Conservation (phyloP, 2,113 vertebrate species). For the Rhinogobius similis region DNA sequence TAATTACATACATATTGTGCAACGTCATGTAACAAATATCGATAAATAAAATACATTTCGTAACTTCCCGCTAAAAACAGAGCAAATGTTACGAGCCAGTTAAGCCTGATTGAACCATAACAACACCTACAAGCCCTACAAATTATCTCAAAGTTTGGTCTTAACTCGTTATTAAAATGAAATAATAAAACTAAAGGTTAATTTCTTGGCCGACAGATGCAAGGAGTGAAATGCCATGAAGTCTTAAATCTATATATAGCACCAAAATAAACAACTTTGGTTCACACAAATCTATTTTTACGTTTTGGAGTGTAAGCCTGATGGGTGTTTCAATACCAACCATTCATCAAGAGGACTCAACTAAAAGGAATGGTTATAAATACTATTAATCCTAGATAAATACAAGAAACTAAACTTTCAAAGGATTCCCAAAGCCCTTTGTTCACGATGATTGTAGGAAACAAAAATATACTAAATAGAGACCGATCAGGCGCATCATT, state of each 20-base stretch:
- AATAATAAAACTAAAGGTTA: slow-evolving; percentile 15
- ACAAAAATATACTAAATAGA: not conserved
- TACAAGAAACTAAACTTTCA: not conserved
- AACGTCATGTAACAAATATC: slow-evolving; percentile 44
- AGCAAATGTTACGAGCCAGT: slow-evolving; percentile 47
- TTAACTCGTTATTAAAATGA: slow-evolving; percentile 17
- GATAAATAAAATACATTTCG: slow-evolving; percentile 53
- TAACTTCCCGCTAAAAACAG: slow-evolving; percentile 38
- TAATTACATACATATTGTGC: slow-evolving; percentile 52
- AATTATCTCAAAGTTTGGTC: slow-evolving; percentile 21
- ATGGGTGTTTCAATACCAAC: slow-evolving; percentile 29
- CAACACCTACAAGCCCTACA: slow-evolving; percentile 19
- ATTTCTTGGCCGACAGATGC: slow-evolving; percentile 3
- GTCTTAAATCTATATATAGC: slow-evolving; percentile 39
- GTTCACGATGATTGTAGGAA: slow-evolving; percentile 15
- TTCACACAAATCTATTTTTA: slow-evolving; percentile 45
- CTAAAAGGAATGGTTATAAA: slow-evolving; percentile 7
- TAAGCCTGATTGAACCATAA: slow-evolving; percentile 54
- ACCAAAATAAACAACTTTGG: slow-evolving; percentile 44
- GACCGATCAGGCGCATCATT: not conserved
- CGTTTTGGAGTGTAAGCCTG: slow-evolving; percentile 40
- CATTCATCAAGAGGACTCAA: slow-evolving; percentile 14
- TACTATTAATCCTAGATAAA: not conserved
- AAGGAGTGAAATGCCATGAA: not conserved
- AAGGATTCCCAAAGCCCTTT: not conserved